Percentiles rank a stretch among this genome's conserved stretches.
Evolutionary conservation across 2,113 vertebrate species (phyloP).

Genomic region (Sebastes schlegelii): DNA sequence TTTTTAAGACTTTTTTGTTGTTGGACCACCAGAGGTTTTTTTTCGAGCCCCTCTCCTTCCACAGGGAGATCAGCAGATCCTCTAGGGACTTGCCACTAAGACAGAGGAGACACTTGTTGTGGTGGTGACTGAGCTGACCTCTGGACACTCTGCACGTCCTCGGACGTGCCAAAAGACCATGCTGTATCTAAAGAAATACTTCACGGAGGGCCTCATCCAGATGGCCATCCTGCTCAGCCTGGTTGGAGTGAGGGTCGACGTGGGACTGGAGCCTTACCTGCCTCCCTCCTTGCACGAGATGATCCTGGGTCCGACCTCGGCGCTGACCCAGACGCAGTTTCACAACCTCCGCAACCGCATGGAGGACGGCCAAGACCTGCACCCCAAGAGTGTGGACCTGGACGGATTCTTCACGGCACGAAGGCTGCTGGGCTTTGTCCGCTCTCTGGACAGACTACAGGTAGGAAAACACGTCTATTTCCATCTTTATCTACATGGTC

Average conservation of each 20-base stretch:
- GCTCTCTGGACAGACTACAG: constrained; percentile 89
- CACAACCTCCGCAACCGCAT: constrained; percentile 89
- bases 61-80: background rate
- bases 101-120: background rate
- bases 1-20: background rate
- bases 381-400: constrained; percentile 91
- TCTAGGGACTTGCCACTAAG: background rate
- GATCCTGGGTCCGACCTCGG: constrained; percentile 90
- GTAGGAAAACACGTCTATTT: constrained; percentile 21
- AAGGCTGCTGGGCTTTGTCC: constrained; percentile 89
- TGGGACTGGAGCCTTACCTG: constrained; percentile 93
- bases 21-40: background rate
- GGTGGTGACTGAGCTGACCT: background rate
- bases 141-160: background rate
- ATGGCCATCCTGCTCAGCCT: constrained; percentile 96
- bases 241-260: constrained; percentile 90
- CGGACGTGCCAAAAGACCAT: constrained; percentile 28
- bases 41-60: background rate
- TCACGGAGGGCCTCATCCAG: constrained; percentile 96
- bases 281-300: constrained; percentile 86
- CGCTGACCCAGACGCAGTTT: constrained; percentile 91
- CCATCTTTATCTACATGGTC: too few species aligned
- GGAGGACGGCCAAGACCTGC: constrained; percentile 87
- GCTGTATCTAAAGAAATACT: constrained; percentile 95
- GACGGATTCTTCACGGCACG: constrained; percentile 89